A percentile compares a stretch with the other conserved stretches of the same genome.
Evolutionary conservation across 2,113 vertebrate species (phyloP).

Genomic region (Arvicanthis niloticus): DNA sequence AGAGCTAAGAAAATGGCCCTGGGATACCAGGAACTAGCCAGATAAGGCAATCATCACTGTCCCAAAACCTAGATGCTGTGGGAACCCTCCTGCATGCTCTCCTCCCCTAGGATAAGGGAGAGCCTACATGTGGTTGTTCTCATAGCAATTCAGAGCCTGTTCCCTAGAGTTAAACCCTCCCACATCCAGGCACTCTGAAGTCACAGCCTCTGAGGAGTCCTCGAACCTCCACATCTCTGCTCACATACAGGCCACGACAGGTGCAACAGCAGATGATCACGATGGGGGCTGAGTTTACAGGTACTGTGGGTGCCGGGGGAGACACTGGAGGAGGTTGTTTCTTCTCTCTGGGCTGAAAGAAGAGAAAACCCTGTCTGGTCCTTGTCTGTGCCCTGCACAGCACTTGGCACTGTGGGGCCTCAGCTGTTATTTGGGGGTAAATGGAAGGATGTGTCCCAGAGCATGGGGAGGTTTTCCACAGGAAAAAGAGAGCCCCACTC

Average conservation of each 20-base stretch:
- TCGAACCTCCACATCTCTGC: background rate
- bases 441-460: background rate
- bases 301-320: background rate
- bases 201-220: too few relatives aligned
- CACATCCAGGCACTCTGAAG: background rate
- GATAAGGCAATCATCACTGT: background rate
- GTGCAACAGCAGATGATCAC: constrained; percentile 26
- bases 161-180: background rate
- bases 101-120: background rate
- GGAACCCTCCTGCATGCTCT: background rate
- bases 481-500: too few relatives aligned
- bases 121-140: background rate
- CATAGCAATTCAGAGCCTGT: background rate
- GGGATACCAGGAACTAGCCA: background rate
- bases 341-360: background rate
- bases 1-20: background rate
- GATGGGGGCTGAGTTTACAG: background rate
- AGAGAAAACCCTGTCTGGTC: background rate
- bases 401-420: background rate
- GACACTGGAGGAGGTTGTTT: background rate
- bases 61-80: background rate
- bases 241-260: background rate
- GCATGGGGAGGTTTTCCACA: background rate
- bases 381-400: background rate
- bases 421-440: background rate